Evolutionary conservation across 2,113 vertebrate species (phyloP).

Genomic region (Mesitornis unicolor): DNA sequence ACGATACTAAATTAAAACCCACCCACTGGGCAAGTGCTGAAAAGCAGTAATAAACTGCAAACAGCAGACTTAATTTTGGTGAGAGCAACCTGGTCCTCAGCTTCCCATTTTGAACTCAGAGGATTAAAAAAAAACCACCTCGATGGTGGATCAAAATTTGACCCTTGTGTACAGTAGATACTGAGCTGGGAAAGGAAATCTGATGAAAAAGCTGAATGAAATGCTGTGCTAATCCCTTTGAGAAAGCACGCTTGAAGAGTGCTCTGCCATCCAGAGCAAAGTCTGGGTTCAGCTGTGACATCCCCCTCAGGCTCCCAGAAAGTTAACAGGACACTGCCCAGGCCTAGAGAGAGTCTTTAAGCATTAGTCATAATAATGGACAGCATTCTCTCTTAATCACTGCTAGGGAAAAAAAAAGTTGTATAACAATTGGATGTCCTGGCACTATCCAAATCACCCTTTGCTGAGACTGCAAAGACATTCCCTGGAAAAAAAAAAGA

Average conservation of each 20-base stretch:
- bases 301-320: conserved; percentile 60
- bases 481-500: neutral
- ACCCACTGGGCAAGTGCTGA: neutral
- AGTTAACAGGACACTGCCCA: conserved; percentile 42
- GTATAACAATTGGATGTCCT: conserved; percentile 55
- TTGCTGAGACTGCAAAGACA: conserved; percentile 22
- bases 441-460: conserved; percentile 32
- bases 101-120: neutral
- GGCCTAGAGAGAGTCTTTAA: conserved; percentile 52
- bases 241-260: conserved; percentile 66
- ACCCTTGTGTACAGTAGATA: conserved; percentile 40
- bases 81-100: neutral
- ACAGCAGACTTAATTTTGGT: neutral
- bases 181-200: conserved; percentile 45
- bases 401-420: neutral
- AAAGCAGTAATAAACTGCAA: conserved; percentile 23
- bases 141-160: conserved; percentile 31
- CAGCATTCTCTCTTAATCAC: conserved; percentile 63
- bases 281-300: conserved; percentile 56
- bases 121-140: neutral
- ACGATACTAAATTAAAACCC: neutral
- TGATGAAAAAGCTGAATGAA: conserved; percentile 70
- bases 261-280: conserved; percentile 69
- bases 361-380: conserved; percentile 64
- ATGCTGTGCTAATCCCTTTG: conserved; percentile 58